These are phyloP conservation scores for Chloromyia formosa DNA, from an alignment of 2,888 invertebrate species.

Conservation along the genomic window DNA sequence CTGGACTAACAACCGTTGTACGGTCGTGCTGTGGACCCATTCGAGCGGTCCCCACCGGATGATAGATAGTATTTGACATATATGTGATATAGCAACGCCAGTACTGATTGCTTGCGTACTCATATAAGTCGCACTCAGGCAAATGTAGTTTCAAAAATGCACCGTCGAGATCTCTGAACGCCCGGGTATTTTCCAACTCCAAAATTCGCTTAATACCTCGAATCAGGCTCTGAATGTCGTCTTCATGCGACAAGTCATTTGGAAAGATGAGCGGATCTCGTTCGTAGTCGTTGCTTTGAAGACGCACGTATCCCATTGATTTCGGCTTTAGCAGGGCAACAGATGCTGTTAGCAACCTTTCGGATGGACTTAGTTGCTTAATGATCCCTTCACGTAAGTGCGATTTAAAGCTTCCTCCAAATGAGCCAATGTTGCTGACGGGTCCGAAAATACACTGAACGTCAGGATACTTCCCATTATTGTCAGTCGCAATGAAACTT, in stretches of 20 bases:
- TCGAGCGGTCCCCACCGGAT: constrained; percentile 75
- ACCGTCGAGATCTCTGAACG: constrained; percentile 42
- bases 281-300: constrained; percentile 65
- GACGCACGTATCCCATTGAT: constrained; percentile 65
- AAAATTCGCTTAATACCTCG: constrained; percentile 65
- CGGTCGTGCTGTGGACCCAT: constrained; percentile 69
- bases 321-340: constrained; percentile 59
- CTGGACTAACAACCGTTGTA: constrained; percentile 66
- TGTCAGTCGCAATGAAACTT: constrained; percentile 53
- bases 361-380: neutral
- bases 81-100: constrained; percentile 69
- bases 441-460: constrained; percentile 63
- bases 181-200: constrained; percentile 52
- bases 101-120: constrained; percentile 64
- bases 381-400: neutral
- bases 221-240: constrained; percentile 62
- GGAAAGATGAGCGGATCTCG: constrained; percentile 68
- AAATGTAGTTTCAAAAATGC: constrained; percentile 50
- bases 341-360: constrained; percentile 50
- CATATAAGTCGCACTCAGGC: constrained; percentile 45
- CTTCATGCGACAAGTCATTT: constrained; percentile 66
- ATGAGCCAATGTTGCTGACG: constrained; percentile 51
- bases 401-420: neutral
- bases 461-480: constrained; percentile 64
- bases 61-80: constrained; percentile 69